Evolutionary conservation across 2,113 vertebrate genomes (phyloP).

Genomic region (Melanerpes aurifrons): DNA sequence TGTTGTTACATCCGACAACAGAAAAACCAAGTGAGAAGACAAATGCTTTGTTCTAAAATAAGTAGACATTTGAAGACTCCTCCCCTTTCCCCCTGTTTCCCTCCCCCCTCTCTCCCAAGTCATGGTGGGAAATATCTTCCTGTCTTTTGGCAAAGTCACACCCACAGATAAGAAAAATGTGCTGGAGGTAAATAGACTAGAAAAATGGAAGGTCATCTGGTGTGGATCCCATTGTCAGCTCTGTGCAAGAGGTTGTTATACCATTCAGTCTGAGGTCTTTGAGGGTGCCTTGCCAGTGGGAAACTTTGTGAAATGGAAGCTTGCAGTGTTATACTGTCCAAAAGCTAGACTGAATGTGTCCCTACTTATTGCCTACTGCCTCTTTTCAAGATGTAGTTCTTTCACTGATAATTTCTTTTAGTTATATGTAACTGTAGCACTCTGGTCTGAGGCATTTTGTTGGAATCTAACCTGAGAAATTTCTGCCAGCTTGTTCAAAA

Average conservation of each 20-base stretch:
- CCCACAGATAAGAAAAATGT: neutral
- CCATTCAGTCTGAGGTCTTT: neutral
- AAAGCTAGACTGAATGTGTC: neutral
- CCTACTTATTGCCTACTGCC: neutral
- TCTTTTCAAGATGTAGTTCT: neutral
- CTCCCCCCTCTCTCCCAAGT: accelerated
- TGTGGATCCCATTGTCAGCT: neutral
- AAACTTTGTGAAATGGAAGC: neutral
- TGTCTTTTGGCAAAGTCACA: neutral
- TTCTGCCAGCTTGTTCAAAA: neutral
- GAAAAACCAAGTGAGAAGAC: neutral
- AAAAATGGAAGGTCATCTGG: neutral
- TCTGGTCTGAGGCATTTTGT: neutral
- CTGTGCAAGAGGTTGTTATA: neutral
- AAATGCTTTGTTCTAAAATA: neutral
- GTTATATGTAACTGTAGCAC: neutral
- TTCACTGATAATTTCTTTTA: neutral
- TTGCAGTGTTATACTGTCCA: neutral
- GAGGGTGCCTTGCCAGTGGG: neutral
- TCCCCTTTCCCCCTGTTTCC: accelerated
- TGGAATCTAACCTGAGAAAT: neutral
- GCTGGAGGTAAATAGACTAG: neutral
- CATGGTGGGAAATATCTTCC: neutral
- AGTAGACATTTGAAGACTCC: neutral
- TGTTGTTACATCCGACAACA: neutral